Evolutionary conservation across 2,797 vertebrate genomes (phyloP).

Genomic region (Periophthalmus magnuspinnatus): DNA sequence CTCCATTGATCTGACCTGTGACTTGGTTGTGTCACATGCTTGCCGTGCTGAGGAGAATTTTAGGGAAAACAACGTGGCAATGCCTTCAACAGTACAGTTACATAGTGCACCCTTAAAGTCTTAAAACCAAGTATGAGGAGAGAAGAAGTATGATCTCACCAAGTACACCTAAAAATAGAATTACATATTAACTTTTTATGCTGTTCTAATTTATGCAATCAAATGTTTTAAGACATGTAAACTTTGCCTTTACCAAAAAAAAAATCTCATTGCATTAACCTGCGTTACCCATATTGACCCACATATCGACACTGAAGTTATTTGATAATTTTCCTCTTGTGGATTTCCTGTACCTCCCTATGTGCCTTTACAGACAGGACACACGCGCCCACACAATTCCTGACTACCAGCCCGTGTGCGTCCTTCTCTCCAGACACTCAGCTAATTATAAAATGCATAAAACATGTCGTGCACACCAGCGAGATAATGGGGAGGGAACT

Average conservation of each 20-base stretch:
- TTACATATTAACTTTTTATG: not conserved
- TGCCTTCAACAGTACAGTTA: too few species aligned
- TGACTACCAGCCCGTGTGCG: constrained; percentile 35
- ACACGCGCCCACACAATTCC: constrained; percentile 35
- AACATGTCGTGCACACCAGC: constrained; percentile 72
- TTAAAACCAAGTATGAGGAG: too few species aligned
- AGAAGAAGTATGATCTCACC: too few species aligned
- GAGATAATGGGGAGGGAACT: constrained; percentile 70
- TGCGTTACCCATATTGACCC: constrained; percentile 10
- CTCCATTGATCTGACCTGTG: too few species aligned
- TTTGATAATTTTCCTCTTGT: constrained; percentile 15
- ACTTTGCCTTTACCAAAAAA: not conserved
- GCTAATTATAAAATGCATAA: constrained; percentile 82
- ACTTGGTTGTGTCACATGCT: too few species aligned
- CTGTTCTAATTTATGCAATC: not conserved
- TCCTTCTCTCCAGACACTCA: constrained; percentile 56
- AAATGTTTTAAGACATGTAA: not conserved
- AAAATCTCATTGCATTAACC: not conserved
- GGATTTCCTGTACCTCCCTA: constrained; percentile 60
- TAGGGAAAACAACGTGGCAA: too few species aligned
- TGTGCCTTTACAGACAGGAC: constrained; percentile 34
- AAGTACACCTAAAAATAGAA: too few species aligned
- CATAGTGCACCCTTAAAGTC: too few species aligned
- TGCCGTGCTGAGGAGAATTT: too few species aligned
- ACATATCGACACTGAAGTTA: constrained; percentile 23